These are phyloP conservation scores for Oppia nitens DNA, from an alignment of 1,140 invertebrate species.

Conservation along the genomic window DNA sequence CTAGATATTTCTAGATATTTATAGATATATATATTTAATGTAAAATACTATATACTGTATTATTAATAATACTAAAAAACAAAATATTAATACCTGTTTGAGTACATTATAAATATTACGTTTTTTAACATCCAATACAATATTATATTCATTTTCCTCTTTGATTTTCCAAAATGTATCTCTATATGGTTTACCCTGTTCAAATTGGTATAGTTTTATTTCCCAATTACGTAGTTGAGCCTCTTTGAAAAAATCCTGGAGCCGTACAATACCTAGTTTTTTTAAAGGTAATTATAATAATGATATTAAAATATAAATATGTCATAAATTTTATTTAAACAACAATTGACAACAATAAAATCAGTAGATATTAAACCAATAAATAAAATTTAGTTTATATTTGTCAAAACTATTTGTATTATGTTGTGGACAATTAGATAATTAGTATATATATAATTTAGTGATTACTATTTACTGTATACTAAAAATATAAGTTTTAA, in stretches of 20 bases:
- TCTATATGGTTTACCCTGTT: constrained; percentile 19
- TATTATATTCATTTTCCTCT: constrained; percentile 19
- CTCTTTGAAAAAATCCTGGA: constrained; percentile 25
- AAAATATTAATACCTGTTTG: constrained; percentile 21
- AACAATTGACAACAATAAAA: no score
- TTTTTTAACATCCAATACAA: constrained; percentile 21
- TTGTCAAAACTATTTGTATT: no score
- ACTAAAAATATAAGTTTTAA: no score
- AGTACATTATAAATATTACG: constrained; percentile 20
- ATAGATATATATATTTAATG: no score
- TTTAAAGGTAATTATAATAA: neutral
- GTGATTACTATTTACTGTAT: no score
- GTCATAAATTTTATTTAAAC: neutral
- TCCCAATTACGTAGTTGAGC: constrained; percentile 19
- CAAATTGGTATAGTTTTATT: constrained; percentile 21
- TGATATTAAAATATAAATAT: neutral
- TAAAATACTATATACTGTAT: no score
- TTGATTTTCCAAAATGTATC: constrained; percentile 23
- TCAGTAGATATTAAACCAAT: no score
- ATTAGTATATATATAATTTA: no score
- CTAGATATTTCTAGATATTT: no score
- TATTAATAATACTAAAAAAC: no score
- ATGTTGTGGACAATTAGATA: no score
- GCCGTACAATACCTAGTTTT: constrained; percentile 21
- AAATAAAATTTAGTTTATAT: no score